Evolutionary conservation across 2,888 invertebrate genomes (phyloP).

Genomic region (Chrysodeixis includens): DNA sequence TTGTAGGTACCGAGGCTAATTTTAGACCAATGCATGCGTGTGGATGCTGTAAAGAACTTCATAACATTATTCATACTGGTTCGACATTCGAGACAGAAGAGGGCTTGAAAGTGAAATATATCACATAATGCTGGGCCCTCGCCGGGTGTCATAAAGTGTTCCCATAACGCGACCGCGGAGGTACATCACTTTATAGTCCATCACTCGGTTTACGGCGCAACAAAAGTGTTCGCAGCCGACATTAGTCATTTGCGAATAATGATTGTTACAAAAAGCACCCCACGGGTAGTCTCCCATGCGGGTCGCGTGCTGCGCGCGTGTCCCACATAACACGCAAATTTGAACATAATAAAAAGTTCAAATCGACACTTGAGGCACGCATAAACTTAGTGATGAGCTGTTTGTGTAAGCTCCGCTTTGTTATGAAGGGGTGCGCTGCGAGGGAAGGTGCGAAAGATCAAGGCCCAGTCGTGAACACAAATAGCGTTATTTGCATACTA

Average conservation of each 20-base stretch:
- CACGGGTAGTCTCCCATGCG: constrained; percentile 72
- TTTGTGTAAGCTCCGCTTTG: constrained; percentile 61
- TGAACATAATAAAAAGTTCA: constrained; percentile 77
- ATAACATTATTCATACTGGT: constrained; percentile 47
- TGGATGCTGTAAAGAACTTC: constrained; percentile 40
- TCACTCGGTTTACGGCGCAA: constrained; percentile 66
- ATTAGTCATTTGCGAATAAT: constrained; percentile 74
- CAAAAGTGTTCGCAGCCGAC: constrained; percentile 62
- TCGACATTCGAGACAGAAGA: constrained; percentile 39
- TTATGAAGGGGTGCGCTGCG: constrained; percentile 67
- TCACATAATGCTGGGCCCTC: constrained; percentile 48
- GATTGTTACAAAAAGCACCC: constrained; percentile 69
- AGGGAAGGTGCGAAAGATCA: constrained; percentile 82
- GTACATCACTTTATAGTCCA: constrained; percentile 60
- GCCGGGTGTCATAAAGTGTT: constrained; percentile 62
- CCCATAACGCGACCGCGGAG: constrained; percentile 65
- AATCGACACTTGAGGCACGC: constrained; percentile 75
- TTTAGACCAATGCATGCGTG: constrained; percentile 41
- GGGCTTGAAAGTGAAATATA: constrained; percentile 38
- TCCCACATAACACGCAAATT: constrained; percentile 85
- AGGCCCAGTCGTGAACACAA: constrained; percentile 67
- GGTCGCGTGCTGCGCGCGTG: constrained; percentile 86
- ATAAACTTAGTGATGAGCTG: constrained; percentile 70
- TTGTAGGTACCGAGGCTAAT: constrained; percentile 49
- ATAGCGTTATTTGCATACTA: constrained; percentile 78